Conservation (phyloP, 1,140 invertebrate genomes). For the Drosophila chauvacae region DNA sequence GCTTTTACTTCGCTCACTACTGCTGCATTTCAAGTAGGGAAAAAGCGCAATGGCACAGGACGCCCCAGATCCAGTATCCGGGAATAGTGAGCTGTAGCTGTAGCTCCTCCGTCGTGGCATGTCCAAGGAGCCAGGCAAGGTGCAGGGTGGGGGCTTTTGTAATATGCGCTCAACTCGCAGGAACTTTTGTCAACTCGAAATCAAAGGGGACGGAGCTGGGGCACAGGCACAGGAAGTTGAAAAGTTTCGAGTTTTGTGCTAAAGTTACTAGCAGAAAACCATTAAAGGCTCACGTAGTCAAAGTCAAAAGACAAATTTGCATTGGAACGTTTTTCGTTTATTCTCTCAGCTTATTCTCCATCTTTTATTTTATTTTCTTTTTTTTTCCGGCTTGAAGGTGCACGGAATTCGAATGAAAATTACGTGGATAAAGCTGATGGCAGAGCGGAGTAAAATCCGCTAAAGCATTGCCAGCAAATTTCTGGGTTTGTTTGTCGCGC, state of each 20-base stretch:
- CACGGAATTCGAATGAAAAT: conserved; percentile 29
- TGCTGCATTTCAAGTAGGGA: conserved; percentile 76
- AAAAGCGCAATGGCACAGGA: conserved; percentile 48
- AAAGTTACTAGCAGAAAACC: conserved; percentile 71
- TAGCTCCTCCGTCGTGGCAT: neutral
- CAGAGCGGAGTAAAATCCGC: conserved; percentile 8
- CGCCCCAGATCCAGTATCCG: conserved; percentile 3
- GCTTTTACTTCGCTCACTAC: conserved; percentile 35
- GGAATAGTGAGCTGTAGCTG: conserved; percentile 1
- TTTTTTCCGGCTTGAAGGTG: conserved; percentile 33
- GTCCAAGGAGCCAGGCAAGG: conserved; percentile 20
- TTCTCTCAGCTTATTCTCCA: conserved; percentile 13
- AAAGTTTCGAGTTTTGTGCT: conserved; percentile 63
- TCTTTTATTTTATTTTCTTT: neutral
- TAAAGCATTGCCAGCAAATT: conserved; percentile 57
- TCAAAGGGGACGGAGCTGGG: conserved; percentile 59
- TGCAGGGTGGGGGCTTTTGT: conserved; percentile 49
- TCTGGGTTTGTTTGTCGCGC: conserved; percentile 64
- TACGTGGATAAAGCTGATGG: conserved; percentile 5
- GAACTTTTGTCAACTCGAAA: conserved; percentile 76
- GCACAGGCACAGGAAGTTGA: conserved; percentile 42
- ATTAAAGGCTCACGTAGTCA: conserved; percentile 79
- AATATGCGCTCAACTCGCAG: conserved; percentile 66
- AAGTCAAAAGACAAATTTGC: conserved; percentile 82
- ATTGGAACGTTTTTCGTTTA: conserved; percentile 46